Evolutionary conservation across 1,140 invertebrate genomes (phyloP).

Genomic region (Anastatus disparis): DNA sequence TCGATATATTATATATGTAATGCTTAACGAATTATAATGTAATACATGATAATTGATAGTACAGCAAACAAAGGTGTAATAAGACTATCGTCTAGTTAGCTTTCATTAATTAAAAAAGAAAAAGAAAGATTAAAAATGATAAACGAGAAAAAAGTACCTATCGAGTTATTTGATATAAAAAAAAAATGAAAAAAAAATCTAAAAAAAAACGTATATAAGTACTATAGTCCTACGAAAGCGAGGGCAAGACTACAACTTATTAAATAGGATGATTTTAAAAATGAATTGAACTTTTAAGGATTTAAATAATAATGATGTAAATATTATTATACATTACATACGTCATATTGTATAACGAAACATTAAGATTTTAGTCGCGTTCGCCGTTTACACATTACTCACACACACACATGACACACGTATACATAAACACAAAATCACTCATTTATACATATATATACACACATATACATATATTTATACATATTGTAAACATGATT

Average conservation of each 20-base stretch:
- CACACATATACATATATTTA: not conserved
- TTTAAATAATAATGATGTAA: conserved; percentile 27
- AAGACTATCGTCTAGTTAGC: conserved; percentile 44
- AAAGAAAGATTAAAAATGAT: no score
- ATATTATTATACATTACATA: conserved; percentile 27
- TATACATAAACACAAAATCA: not conserved
- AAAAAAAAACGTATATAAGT: no score
- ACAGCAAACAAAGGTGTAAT: conserved; percentile 26
- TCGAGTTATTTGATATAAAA: conserved; percentile 38
- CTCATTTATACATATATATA: no score
- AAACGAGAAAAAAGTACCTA: conserved; percentile 27
- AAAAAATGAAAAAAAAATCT: not conserved
- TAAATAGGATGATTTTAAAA: conserved; percentile 24
- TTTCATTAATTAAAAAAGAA: no score
- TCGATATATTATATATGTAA: conserved; percentile 48
- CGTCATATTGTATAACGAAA: conserved; percentile 20
- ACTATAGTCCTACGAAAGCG: conserved; percentile 32
- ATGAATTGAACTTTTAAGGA: not conserved
- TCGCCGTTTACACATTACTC: not conserved
- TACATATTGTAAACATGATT: not conserved
- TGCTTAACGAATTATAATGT: conserved; percentile 45
- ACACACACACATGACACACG: not conserved
- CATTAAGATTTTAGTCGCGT: conserved; percentile 2
- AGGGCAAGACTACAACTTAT: conserved; percentile 30
- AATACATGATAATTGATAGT: conserved; percentile 50